Evolutionary conservation across 1,140 invertebrate genomes (phyloP), one percentile per base, ranked within the genome.

Genomic region (Panagrolaimus sp.): DNA sequence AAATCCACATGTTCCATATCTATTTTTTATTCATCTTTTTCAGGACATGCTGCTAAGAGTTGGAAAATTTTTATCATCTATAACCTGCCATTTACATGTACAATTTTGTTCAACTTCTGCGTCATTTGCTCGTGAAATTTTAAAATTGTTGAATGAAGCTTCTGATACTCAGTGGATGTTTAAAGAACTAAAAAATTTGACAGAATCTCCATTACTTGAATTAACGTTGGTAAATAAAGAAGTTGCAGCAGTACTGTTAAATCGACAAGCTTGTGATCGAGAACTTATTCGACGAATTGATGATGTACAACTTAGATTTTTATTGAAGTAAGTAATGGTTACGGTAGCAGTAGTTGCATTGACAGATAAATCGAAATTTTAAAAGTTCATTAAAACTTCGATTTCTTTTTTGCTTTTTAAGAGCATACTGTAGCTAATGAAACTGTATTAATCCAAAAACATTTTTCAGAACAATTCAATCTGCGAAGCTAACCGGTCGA

Each of bases 391-490:
- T n/a, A n/a, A n/a, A n/a, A n/a, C n/a, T n/a, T n/a, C n/a, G n/a
- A n/a, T n/a, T n/a, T n/a, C n/a, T n/a, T 38, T 38, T 4, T 7
- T 38, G 31, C 7, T 38, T 38, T 2, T 38, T 38, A 2, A 38
- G 7, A 38, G 7, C 2, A 4, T 38, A 38, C 31, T 38, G 31
- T 38, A 38, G 7, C 31, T 38, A 7, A 1, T 38, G n/a, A n/a
- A n/a, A n/a, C n/a, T n/a, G n/a, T n/a, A n/a, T n/a, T n/a, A n/a
- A n/a, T n/a, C n/a, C n/a, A n/a, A n/a, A n/a, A n/a, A n/a, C 31
- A 2, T 38, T 13, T 64, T 64, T 43, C 31, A 64, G 63, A 20
- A 47, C 45, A 20, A 64, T 64, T 47, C 63, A 64, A 64, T 23
- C 20, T 7, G 63, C 27, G 5, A 64, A 64, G 31, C 45, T 64